phyloP scores from a whole-genome alignment of 2,888 invertebrate species.

The Drosophila anomelani region DNA sequence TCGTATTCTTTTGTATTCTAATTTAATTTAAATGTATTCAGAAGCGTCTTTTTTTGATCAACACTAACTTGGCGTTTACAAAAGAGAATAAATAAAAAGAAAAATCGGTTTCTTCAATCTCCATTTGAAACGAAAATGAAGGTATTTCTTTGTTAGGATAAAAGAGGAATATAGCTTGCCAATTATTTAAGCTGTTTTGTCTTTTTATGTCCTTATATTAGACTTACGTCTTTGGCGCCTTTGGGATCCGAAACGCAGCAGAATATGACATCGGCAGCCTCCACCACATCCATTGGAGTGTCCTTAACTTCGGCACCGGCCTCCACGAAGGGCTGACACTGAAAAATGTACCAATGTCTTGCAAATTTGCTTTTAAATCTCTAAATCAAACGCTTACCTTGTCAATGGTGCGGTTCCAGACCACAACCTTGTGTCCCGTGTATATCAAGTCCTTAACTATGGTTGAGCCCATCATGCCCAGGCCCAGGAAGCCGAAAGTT shows the following conservation, averaged over 20 bases:
- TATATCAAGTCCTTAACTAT: slow-evolving; percentile 97
- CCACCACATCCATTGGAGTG: slow-evolving; percentile 96
- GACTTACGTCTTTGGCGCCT: slow-evolving; percentile 95
- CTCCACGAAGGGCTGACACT: slow-evolving; percentile 92
- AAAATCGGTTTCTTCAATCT: neutral
- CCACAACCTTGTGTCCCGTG: slow-evolving; percentile 96
- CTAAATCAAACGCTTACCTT: slow-evolving; percentile 86
- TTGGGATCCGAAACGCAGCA: slow-evolving; percentile 97
- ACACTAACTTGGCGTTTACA: neutral
- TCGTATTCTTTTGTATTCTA: slow-evolving; percentile 4
- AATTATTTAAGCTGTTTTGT: neutral
- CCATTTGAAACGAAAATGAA: neutral
- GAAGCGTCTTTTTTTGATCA: neutral
- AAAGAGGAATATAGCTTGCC: neutral
- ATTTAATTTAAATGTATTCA: slow-evolving; percentile 7
- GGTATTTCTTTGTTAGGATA: too few relatives aligned
- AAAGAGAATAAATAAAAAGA: neutral
- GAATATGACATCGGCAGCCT: slow-evolving; percentile 96
- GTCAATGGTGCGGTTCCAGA: slow-evolving; percentile 96
- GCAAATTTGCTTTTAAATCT: too few relatives aligned
- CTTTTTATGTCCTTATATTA: neutral
- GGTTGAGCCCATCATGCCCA: slow-evolving; percentile 97
- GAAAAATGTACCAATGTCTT: neutral
- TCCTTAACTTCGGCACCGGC: slow-evolving; percentile 94
- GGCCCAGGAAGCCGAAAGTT: slow-evolving; percentile 97